phyloP scores from a whole-genome alignment of 1,140 invertebrate genomes.

The Oreohelix idahoensis region DNA sequence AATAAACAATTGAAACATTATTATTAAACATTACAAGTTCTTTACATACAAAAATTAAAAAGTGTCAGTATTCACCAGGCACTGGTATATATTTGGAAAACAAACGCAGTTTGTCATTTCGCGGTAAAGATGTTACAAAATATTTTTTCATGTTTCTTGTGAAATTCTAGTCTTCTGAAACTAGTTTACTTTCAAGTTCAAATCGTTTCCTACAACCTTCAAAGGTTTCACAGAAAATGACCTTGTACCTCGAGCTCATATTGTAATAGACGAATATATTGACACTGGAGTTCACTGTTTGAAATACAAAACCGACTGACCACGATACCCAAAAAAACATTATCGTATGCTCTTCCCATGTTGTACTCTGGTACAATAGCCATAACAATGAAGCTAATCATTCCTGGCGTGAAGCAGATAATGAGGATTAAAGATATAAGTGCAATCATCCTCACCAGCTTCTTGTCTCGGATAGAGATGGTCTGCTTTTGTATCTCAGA shows the following conservation, averaged over 20 bases:
- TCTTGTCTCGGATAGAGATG: not conserved
- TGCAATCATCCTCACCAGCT: not conserved
- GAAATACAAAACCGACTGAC: not conserved
- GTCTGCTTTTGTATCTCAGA: not conserved
- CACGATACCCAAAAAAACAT: not conserved
- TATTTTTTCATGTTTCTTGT: no score
- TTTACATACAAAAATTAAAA: no score
- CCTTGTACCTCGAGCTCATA: constrained; percentile 6
- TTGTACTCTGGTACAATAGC: not conserved
- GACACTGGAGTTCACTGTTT: constrained; percentile 2
- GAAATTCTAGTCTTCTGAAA: no score
- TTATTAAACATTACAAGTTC: no score
- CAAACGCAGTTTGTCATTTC: no score
- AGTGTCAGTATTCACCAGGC: no score
- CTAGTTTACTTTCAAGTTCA: no score
- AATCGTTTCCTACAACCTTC: no score
- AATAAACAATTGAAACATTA: no score
- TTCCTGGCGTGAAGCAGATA: constrained; percentile 1
- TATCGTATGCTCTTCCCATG: not conserved
- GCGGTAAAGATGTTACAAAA: no score
- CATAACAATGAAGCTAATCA: not conserved
- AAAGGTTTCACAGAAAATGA: not conserved
- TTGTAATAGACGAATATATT: not conserved
- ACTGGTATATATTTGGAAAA: no score
- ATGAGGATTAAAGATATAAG: not conserved